Evolutionary conservation across 2,888 invertebrate species (phyloP), one percentile per base, ranked within the genome.

Genomic region (Synergus itoensis): DNA sequence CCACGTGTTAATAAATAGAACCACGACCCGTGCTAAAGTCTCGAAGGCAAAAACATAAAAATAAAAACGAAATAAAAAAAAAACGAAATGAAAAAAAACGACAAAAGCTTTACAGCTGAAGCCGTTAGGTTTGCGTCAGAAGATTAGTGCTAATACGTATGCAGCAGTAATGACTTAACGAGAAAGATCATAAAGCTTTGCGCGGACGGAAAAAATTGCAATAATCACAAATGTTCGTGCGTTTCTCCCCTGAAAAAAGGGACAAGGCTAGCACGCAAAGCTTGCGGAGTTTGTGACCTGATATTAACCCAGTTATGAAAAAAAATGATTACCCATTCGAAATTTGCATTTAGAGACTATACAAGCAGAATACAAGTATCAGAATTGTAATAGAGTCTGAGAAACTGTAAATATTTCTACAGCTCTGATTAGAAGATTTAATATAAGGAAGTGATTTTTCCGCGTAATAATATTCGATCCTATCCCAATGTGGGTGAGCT

Each of bases 1-100:
- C 48, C 53, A 53, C 36, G 73, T 53, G 73, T 73, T 73, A 73
- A 73, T 73, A 73, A 73, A 73, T 73, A 73, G 73, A 73, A 73
- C 73, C 53, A 53, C 73, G 28, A 73, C 73, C 53, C 53, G 16
- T 9, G n/a, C 53, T n/a, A 48, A 48, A n/a, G 16, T 48, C 41
- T 41, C 48, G 48, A 36, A 53, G 48, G 48, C 16, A 53, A 73
- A 73, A 73, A 73, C n/a, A 36, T 48, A 16, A 73, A 73, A 73
- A 73, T 48, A 73, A 69, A 45, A 69, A 36, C 53, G 1, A 73
- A 48, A n/a, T 73, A 36, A 14, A 28, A 28, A 28, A 28, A n/a
- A n/a, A n/a, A n/a, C n/a, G n/a, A n/a, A n/a, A n/a, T n/a, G n/a
- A n/a, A n/a, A n/a, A 65, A 43, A 67, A 14, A 21, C 41, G 28